A percentile compares a stretch with the other conserved stretches of the same genome.
Conservation (phyloP, 2,888 invertebrate species). For the Andrena flavipes region DNA sequence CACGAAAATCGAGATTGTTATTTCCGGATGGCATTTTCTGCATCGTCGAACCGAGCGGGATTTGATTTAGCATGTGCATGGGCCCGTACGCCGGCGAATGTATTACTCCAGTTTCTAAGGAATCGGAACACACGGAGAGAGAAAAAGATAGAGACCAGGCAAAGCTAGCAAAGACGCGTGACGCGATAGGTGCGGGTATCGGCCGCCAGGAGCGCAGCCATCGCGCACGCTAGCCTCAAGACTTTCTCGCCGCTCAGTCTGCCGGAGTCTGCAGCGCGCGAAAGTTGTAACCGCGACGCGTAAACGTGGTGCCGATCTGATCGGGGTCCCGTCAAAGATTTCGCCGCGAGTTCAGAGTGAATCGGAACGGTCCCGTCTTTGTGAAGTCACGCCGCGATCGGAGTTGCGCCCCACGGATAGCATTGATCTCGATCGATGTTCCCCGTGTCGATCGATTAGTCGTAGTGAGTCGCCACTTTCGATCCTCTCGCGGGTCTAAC, state of each 20-base stretch:
- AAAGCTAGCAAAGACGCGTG: constrained; percentile 49
- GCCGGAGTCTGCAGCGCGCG: constrained; percentile 79
- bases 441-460: background rate
- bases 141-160: constrained; percentile 38
- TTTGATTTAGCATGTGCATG: constrained; percentile 49
- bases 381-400: background rate
- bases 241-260: constrained; percentile 76
- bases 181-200: constrained; percentile 43
- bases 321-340: background rate
- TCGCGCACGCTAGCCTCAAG: constrained; percentile 74
- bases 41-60: constrained; percentile 29
- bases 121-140: constrained; percentile 55
- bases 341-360: background rate
- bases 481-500: background rate
- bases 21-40: constrained; percentile 33
- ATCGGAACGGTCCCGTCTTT: background rate
- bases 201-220: constrained; percentile 74
- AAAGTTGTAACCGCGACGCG: constrained; percentile 44
- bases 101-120: constrained; percentile 53
- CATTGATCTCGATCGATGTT: background rate
- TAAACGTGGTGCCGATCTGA: constrained; percentile 1
- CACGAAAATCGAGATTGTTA: constrained; percentile 44
- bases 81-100: background rate
- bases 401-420: background rate
- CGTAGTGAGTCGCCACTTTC: constrained; percentile 18